Conservation (phyloP, 2,113 vertebrate genomes). For the Ardeotis arabs region DNA sequence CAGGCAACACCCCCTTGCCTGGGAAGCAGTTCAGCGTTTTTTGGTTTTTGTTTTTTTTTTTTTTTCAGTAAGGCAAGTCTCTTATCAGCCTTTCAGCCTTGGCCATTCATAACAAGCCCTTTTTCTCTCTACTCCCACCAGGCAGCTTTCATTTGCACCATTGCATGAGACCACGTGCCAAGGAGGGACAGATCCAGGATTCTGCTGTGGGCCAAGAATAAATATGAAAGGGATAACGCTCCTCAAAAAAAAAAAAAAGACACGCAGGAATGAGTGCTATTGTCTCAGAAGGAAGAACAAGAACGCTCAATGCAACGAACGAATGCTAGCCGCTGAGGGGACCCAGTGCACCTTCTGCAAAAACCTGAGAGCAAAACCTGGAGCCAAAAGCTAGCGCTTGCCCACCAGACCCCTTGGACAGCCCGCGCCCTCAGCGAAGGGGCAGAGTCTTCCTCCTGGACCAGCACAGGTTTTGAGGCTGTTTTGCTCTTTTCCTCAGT, state of each 20-base stretch:
- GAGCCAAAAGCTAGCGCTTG: too few species aligned
- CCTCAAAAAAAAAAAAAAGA: too few species aligned
- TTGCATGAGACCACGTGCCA: background rate
- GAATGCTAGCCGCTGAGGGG: background rate
- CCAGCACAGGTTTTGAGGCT: background rate
- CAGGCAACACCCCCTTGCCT: background rate
- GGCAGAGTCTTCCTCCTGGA: background rate
- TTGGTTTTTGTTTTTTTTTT: too few species aligned
- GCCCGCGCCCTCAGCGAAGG: too few species aligned
- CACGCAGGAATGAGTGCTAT: rapidly evolving
- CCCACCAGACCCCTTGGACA: too few species aligned
- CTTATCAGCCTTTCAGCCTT: background rate
- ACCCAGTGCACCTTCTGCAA: rapidly evolving
- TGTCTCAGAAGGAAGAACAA: rapidly evolving
- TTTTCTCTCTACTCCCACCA: rapidly evolving
- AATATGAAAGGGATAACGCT: background rate
- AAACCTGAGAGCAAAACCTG: rapidly evolving
- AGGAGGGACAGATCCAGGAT: background rate
- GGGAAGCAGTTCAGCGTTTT: rapidly evolving
- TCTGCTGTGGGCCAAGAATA: rapidly evolving
- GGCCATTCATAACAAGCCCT: background rate
- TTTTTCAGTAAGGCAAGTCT: too few species aligned
- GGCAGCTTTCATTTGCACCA: too few species aligned
- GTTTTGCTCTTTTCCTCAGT: background rate
- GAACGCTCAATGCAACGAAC: background rate